Base-by-base conservation (phyloP, 2,888 invertebrate species). In the Apamea anceps region DNA sequence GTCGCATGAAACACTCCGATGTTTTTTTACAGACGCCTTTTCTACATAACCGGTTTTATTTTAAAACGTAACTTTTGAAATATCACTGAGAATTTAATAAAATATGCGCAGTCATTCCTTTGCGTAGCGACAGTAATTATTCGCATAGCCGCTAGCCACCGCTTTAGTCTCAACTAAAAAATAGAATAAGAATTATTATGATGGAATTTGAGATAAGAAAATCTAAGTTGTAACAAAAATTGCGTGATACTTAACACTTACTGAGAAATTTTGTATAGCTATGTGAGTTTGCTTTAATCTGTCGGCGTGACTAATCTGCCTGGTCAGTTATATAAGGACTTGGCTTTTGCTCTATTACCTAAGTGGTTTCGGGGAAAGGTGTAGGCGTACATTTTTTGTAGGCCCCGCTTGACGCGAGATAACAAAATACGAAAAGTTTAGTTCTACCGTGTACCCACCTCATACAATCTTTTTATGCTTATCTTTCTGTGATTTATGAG, bases 401-500 rank as follows among this genome's bases (percentile, higher is more conserved):
- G 93, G 91, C 92, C 88, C 93, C 93, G 94, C 93, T 94, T 95
- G 94, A 95, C 94, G 91, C 91, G 90, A 96, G 96, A 96, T 96
- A 96, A 96, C 95, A 92, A 94, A 96, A 96, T 96, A 96, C 96
- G 96, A 96, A 96, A 96, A 96, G 95, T 96, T 95, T 93, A 96
- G 94, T 95, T 96, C 96, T 96, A 96, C 96, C 94, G 96, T 95
- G 95, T 96, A 96, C 95, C 95, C 93, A 95, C 95, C 95, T 96
- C 96, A 96, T 96, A 96, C 96, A 96, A 96, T 96, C 96, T 96
- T 96, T 96, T 96, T 96, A 96, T 96, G 97, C 96, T 97, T 97
- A 97, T 97, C 97, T 97, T 95, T 96, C 94, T 95, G 96, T 96
- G 96, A 97, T 97, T 97, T 97, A 97, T 95, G 95, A 94, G 92